Base-by-base conservation (phyloP, 2,888 invertebrate species). In the Callosobruchus maculatus region DNA sequence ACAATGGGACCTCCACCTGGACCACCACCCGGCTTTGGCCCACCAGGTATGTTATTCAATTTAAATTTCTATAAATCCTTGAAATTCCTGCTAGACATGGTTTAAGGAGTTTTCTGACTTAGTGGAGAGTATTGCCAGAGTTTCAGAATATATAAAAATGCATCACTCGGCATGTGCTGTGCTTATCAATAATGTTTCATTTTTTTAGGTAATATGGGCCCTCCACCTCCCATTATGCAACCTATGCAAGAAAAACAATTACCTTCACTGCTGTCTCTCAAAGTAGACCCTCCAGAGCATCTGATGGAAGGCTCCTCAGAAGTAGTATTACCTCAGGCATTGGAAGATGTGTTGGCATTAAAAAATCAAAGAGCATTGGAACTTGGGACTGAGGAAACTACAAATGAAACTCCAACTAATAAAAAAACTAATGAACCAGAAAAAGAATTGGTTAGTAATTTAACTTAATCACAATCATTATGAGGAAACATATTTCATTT, bases 281-380 rank as follows among this genome's bases (percentile, higher is more conserved):
- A 91, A 83, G 91, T 92, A 76, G 91, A 91, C 77, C 91, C 91
- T 26, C 93, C 93, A 13, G 90, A 90, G 73, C 91, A 91, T 78
- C 88, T 91, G 73, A 88, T 90, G 68, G 86, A 87, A 71, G 85
- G 86, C 74, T 89, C 88, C 79, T 87, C 87, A 9, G 92, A 91
- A 72, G 85, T 86, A 7, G 90, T 93, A 73, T 87, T 97, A 67
- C 97, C 97, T 0, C 95, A 95, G 82, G 97, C 95, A 13, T 86
- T 97, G 70, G 97, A 97, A 86, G 96, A 97, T 86, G 96, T 95
- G 13, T 88, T 97, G 0, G 97, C 96, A 13, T 92, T 96, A 74
- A 79, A 79, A 74, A 78, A 93, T 82, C 95, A 95, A 81, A 89
- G 97, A 77, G 96, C 94, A 2, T 93, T 94, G 78, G 94, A 96